These are phyloP conservation scores for Pseudococcus longispinus DNA, from an alignment of 2,888 invertebrate species.

Conservation along the genomic window DNA sequence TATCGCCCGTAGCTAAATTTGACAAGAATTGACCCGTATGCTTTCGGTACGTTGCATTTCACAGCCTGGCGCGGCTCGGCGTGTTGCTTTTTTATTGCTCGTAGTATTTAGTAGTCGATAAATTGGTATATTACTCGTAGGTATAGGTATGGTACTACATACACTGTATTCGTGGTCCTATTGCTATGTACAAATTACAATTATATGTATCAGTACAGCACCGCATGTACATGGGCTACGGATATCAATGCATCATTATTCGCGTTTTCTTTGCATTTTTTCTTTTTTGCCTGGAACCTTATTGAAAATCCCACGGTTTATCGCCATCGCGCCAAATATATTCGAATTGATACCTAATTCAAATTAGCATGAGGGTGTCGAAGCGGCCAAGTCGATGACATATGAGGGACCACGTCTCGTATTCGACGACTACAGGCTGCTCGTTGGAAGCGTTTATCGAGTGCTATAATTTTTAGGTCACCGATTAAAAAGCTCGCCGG, in stretches of 20 bases:
- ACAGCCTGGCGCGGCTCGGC: not conserved
- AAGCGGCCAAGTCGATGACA: not conserved
- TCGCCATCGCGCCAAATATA: not conserved
- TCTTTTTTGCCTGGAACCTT: not conserved
- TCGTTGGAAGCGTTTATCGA: not conserved
- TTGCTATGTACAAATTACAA: no score
- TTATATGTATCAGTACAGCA: no score
- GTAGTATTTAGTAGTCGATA: not conserved
- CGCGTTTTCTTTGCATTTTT: not conserved
- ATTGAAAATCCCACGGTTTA: not conserved
- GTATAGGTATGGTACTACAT: not conserved
- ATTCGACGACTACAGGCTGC: not conserved
- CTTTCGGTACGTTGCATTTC: not conserved
- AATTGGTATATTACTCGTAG: not conserved
- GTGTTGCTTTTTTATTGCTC: not conserved
- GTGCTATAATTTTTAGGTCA: constrained; percentile 1
- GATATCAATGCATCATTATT: not conserved
- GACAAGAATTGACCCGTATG: constrained; percentile 22
- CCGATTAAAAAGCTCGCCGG: not conserved
- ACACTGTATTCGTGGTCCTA: no score
- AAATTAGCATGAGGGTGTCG: constrained; percentile 39
- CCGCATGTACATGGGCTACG: not conserved
- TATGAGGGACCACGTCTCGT: not conserved
- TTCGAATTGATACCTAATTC: not conserved
- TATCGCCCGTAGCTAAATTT: not conserved